Evolutionary conservation across 2,113 vertebrate species (phyloP), one percentile per base, ranked within the genome.

Genomic region (Hemiscyllium ocellatum): DNA sequence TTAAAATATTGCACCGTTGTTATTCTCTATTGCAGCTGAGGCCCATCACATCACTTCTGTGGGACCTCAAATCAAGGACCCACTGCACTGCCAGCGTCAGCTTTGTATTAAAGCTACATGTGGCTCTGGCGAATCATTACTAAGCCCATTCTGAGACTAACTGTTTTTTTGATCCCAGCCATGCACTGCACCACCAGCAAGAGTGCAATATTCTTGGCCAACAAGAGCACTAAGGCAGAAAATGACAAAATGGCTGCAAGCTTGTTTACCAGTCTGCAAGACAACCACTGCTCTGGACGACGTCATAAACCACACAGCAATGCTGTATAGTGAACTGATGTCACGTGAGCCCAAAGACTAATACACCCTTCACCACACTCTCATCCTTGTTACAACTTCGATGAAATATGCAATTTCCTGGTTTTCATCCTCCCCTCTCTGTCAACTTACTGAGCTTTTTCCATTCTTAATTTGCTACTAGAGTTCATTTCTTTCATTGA

Each of bases 281-380:
- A 22, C 66, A 69, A 24, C 29, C 5, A 10, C 20, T 29, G 33
- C n/a, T 66, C 19, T 6, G n/a, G 22, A 47, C 70, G 68, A 70
- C 68, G 12, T 69, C 42, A 68, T 72, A 29, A 70, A 95, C 66
- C 68, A 95, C 93, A 95, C 37, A 95, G 66, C 65, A 91, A 91
- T 37, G 86, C 24, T 56, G 56, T n/a, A 91, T 61, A 66, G 89
- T 37, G 19, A n/a, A 93, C 19, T 70, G n/a, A 94, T 29, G 93
- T 72, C 37, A 72, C 15, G 20, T 95, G 93, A 95, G 17, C 22
- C 50, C 42, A 70, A 24, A 70, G 37, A 2, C 93, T 72, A 20
- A 42, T 72, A 29, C 91, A 69, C 37, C 65, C 65, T 69, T 26
- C 20, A 94, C 20, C 42, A 94, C 66, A 65, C 29, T 15, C 87